Percentiles rank a stretch among this genome's conserved stretches.
These are phyloP conservation scores for Hydriomena furcata DNA, from an alignment of 2,888 invertebrate genomes.

Conservation along the genomic window DNA sequence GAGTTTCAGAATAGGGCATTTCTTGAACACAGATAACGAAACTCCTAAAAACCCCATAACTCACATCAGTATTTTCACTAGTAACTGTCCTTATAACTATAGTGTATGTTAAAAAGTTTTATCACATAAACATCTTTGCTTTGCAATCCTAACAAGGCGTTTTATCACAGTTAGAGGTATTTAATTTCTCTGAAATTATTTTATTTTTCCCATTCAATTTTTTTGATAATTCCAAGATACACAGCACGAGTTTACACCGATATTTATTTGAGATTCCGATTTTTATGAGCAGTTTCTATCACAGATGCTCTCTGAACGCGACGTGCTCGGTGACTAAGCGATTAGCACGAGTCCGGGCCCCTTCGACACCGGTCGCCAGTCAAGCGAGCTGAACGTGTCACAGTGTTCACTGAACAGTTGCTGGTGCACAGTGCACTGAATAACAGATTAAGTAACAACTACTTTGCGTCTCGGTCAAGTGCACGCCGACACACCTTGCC, in stretches of 20 bases:
- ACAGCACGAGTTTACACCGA: slow-evolving; percentile 36
- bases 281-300: slow-evolving; percentile 45
- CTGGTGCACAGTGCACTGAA: not conserved
- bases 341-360: slow-evolving; percentile 48
- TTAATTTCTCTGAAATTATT: too few species aligned
- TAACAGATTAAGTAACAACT: slow-evolving; percentile 5
- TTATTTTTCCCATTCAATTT: too few species aligned
- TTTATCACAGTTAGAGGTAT: slow-evolving; percentile 53
- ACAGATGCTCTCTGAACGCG: slow-evolving; percentile 54
- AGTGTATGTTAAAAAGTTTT: slow-evolving; percentile 25
- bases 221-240: too few species aligned
- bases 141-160: not conserved
- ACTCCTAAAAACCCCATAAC: slow-evolving; percentile 67
- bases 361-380: slow-evolving; percentile 19
- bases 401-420: slow-evolving; percentile 9
- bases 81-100: not conserved
- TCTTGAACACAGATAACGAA: slow-evolving; percentile 72
- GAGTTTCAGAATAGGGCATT: slow-evolving; percentile 67
- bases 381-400: slow-evolving; percentile 38
- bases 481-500: slow-evolving; percentile 4
- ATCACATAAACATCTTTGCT: slow-evolving; percentile 24
- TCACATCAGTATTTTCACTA: slow-evolving; percentile 22
- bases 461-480: slow-evolving; percentile 20
- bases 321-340: slow-evolving; percentile 65
- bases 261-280: slow-evolving; percentile 43